Base-by-base conservation (phyloP, 35 echinoderm and acorn worm species). In the Lytechinus variegatus region DNA sequence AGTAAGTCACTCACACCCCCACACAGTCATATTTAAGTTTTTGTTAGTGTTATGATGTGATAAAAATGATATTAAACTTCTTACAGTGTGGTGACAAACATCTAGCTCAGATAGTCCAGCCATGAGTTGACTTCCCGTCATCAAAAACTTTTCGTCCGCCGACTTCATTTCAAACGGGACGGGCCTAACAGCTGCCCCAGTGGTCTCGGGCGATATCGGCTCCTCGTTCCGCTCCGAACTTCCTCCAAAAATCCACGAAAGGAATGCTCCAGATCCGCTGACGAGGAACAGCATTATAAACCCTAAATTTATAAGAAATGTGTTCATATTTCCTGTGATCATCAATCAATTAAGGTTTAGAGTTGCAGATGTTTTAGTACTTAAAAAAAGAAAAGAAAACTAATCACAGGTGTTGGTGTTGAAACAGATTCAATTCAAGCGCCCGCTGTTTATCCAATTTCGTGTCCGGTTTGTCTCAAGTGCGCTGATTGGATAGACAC, bases 101-200 rank as follows among this genome's bases (percentile, higher is more conserved):
- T 99, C 98, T 19, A 99, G 92, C 72, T 98, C 96, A 28, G 98
- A 98, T 92, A 99, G 96, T 52, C 95, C 96, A 52, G 98, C 97
- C 56, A 99, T 97, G 28, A 97, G 94, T 90, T 98, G 96, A 87
- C 61, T 86, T 44, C 97, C 98, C 52, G 92, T 95, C 21, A 91
- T 95, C 29, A 97, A 90, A 94, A 99, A 99, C 72, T 95, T 98
- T 44, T 98, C 95, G 24, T 99, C 98, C 1, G 97, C 94, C 9
- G 97, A 95, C 87, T 98, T 98, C 54, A 98, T 92, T 79, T 98
- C 97, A 44, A 96, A 98, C 52, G 97, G 97, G 5, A 95, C 97
- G 53, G n/a, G 52, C 9, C 52, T 88, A n/a, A 52, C 88, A 4
- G 86, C 92, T 10, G 95, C 66, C n/a, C 58, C 21, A 1, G 21